phyloP scores from a whole-genome alignment of 2,113 vertebrate genomes.

The Tautogolabrus adspersus region DNA sequence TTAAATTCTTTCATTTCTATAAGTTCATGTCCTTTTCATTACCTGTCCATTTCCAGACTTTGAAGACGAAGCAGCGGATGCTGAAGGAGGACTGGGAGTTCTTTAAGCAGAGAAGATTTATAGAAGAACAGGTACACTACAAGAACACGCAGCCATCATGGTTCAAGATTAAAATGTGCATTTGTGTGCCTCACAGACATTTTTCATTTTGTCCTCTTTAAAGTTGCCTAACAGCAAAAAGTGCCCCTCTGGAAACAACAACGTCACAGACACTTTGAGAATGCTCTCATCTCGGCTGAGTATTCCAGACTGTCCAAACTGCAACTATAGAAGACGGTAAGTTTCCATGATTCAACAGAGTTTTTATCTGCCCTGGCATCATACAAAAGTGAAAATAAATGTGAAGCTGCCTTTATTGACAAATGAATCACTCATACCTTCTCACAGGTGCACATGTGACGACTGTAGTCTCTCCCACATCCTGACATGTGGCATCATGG shows the following conservation, averaged over 20 bases:
- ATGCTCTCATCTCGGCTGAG: slow-evolving; percentile 93
- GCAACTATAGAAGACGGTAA: slow-evolving; percentile 95
- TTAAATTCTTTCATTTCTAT: background rate
- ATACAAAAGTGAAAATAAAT: background rate
- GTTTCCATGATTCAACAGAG: slow-evolving; percentile 28
- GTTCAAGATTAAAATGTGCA: background rate
- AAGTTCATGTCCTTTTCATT: slow-evolving; percentile 7
- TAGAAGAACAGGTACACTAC: slow-evolving; percentile 92
- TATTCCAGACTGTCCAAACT: slow-evolving; percentile 98
- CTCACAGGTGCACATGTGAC: slow-evolving; percentile 94
- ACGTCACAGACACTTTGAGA: slow-evolving; percentile 96
- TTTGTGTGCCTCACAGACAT: background rate
- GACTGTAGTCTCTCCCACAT: slow-evolving; percentile 99
- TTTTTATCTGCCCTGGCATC: background rate
- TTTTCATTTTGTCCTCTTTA: slow-evolving; percentile 44
- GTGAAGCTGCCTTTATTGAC: too few relatives aligned
- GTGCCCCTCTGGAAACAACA: slow-evolving; percentile 88
- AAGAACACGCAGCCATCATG: background rate
- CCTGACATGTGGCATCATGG: slow-evolving; percentile 97
- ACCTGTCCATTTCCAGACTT: slow-evolving; percentile 82
- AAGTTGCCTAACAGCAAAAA: slow-evolving; percentile 92
- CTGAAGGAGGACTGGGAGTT: slow-evolving; percentile 97
- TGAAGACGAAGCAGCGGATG: slow-evolving; percentile 93
- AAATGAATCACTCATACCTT: too few relatives aligned
- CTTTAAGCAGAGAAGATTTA: slow-evolving; percentile 93